Base-by-base conservation (phyloP, 2,888 invertebrate species). In the Meta bourneti region DNA sequence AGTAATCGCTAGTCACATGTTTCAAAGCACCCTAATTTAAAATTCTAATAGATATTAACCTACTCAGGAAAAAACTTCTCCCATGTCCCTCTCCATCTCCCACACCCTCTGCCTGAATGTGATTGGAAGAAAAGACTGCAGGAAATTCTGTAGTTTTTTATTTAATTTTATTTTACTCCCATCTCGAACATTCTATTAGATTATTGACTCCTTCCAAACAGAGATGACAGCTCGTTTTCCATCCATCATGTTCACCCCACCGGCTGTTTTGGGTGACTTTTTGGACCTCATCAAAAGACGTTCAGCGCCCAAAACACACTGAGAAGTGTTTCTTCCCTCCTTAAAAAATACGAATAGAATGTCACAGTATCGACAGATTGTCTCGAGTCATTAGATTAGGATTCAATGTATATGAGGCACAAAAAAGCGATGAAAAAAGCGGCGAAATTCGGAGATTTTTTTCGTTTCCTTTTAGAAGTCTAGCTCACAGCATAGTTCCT, bases 241-340 rank as follows among this genome's bases (percentile, higher is more conserved):
- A 88, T 88, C 88, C 81, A 88, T 88, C 88, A 81, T 88, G 74
- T 75, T 61, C 69, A 74, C 61, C 74, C 88, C 79, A 72, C 79
- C 87, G 87, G 79, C 87, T 79, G 87, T 72, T 79, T 79, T 77
- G 13, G 88, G 88, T 54, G 88, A 81, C 88, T 80, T 88, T 88
- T 88, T 81, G 69, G 81, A 88, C 88, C 88, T 81, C 88, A 88
- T 88, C 88, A 88, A 88, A 88, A 74, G 88, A 74, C 88, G 81
- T 61, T 88, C 88, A 88, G 74, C 49, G 11, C 49, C 81, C 20
- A 61, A 71, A 81, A 88, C 87, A 87, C 79, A 51, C 85, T n/a
- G 54, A 51, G 54, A 78, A 34, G 52, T 19, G 61, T 61, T 80
- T 61, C 72, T 61, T 61, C 16, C 16, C 61, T 16, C 61, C 61